Base-by-base conservation (phyloP, 2,888 invertebrate genomes). In the Sicus ferrugineus region DNA sequence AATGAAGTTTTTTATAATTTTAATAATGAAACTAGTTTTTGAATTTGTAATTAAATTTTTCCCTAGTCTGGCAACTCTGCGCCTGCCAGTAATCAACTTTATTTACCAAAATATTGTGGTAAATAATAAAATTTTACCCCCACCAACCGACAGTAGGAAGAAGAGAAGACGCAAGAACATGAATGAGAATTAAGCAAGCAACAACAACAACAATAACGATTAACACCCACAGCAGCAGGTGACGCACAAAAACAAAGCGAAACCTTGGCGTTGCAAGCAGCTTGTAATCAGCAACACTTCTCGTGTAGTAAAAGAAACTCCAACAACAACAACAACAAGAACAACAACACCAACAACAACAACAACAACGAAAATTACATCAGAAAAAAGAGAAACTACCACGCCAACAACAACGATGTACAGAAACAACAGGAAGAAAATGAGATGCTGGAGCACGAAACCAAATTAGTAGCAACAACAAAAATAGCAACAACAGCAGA, bases 231-330 rank as follows among this genome's bases (percentile, higher is more conserved):
- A 42, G 46, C 62, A 48, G 62, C 62, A 62, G 48, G 48, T 46
- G 62, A 26, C 62, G 62, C 62, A 30, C 30, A 62, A 30, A 62
- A 61, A 26, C 62, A n/a, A 34, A 46, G 62, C 62, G 48, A 62
- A 46, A 62, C 62, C 48, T 62, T 23, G 21, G 50, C 50, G 48
- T 50, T n/a, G 62, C 42, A 42, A 26, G n/a, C 38, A 38, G 38
- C n/a, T 65, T 34, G 38, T 65, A 65, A 65, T 65, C 34, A 65
- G 65, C 52, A 52, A 65, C 48, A 62, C 62, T n/a, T n/a, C n/a
- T n/a, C n/a, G n/a, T n/a, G n/a, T n/a, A n/a, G n/a, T n/a, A n/a
- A n/a, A 21, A 62, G 7, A 54, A 14, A 26, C 54, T 54, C 11
- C 3, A 2, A 54, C 3, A 54, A 9, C 14, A 54, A 54, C 3